Percentiles rank a stretch among this genome's conserved stretches.
Conservation (phyloP, 2,888 invertebrate genomes). For the Ennomos quercinarius region DNA sequence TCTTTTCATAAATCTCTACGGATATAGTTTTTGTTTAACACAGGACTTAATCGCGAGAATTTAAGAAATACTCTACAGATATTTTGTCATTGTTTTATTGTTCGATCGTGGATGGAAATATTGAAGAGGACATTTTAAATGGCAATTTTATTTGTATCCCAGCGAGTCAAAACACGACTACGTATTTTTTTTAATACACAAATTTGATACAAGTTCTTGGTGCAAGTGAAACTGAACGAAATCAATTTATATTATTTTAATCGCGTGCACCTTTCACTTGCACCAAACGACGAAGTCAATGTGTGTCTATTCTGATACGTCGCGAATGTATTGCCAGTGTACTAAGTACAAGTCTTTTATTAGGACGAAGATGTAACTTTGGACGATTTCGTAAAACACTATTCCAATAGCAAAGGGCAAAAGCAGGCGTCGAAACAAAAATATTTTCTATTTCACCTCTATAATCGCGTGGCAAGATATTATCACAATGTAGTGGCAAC, state of each 20-base stretch:
- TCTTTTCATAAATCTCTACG: slow-evolving; percentile 37
- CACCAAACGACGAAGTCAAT: slow-evolving; percentile 29
- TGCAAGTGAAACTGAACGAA: slow-evolving; percentile 55
- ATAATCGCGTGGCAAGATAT: slow-evolving; percentile 75
- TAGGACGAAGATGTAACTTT: slow-evolving; percentile 83
- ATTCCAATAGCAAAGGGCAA: slow-evolving; percentile 60
- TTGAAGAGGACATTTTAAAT: slow-evolving; percentile 71
- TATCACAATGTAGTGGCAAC: slow-evolving; percentile 77
- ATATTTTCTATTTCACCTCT: slow-evolving; percentile 52
- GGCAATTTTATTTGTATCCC: slow-evolving; percentile 54
- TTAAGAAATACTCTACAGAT: too few relatives aligned
- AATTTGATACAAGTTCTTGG: slow-evolving; percentile 64
- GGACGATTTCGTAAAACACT: slow-evolving; percentile 73
- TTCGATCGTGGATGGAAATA: slow-evolving; percentile 82
- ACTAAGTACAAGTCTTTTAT: slow-evolving; percentile 83
- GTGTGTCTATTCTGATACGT: slow-evolving; percentile 53
- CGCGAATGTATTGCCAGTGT: slow-evolving; percentile 63
- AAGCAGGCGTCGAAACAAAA: slow-evolving; percentile 62
- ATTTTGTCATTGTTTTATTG: slow-evolving; percentile 65
- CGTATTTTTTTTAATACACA: slow-evolving; percentile 67
- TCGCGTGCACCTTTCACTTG: slow-evolving; percentile 31
- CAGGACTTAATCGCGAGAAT: too few relatives aligned
- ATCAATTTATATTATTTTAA: slow-evolving; percentile 4
- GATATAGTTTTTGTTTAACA: too few relatives aligned
- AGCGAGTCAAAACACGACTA: slow-evolving; percentile 64